Evolutionary conservation across 2,888 invertebrate species (phyloP).

Genomic region (Parnassius apollo): DNA sequence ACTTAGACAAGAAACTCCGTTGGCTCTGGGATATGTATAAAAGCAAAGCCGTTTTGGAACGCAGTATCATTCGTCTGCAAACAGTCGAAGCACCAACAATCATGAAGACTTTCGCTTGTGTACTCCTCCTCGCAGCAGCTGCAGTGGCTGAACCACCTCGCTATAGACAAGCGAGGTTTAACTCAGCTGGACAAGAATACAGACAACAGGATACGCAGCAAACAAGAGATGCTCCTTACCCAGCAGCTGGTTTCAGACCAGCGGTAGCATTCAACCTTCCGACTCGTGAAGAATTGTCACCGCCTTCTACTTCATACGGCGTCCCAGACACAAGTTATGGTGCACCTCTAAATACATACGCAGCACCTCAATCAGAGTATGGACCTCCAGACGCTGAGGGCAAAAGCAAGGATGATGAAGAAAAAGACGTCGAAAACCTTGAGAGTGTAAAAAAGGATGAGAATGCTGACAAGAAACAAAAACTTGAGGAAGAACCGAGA

Average conservation of each 20-base stretch:
- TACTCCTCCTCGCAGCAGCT: constrained; percentile 54
- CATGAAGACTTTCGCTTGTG: constrained; percentile 63
- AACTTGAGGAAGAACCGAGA: constrained; percentile 51
- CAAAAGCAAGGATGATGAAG: constrained; percentile 28
- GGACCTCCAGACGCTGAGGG: constrained; percentile 43
- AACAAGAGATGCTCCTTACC: constrained; percentile 55
- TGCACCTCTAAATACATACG: constrained; percentile 61
- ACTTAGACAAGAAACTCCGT: constrained; percentile 44
- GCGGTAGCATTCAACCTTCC: constrained; percentile 62
- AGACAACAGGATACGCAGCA: constrained; percentile 43
- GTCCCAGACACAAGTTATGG: constrained; percentile 66
- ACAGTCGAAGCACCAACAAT: constrained; percentile 52
- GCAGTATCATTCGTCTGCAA: constrained; percentile 68
- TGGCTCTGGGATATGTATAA: constrained; percentile 54
- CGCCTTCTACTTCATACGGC: constrained; percentile 64
- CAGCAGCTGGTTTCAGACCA: constrained; percentile 65
- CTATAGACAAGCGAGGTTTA: constrained; percentile 51
- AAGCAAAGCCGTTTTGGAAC: constrained; percentile 43
- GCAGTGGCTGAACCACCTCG: constrained; percentile 63
- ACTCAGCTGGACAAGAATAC: constrained; percentile 57
- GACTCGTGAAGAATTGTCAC: constrained; percentile 52
- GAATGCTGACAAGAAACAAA: constrained; percentile 43
- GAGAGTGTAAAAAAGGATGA: constrained; percentile 33
- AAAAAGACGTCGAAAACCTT: constrained; percentile 31
- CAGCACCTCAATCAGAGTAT: constrained; percentile 57